Evolutionary conservation across 1,140 invertebrate species (phyloP), one percentile per base, ranked within the genome.

Genomic region (Pteromalus puparum): DNA sequence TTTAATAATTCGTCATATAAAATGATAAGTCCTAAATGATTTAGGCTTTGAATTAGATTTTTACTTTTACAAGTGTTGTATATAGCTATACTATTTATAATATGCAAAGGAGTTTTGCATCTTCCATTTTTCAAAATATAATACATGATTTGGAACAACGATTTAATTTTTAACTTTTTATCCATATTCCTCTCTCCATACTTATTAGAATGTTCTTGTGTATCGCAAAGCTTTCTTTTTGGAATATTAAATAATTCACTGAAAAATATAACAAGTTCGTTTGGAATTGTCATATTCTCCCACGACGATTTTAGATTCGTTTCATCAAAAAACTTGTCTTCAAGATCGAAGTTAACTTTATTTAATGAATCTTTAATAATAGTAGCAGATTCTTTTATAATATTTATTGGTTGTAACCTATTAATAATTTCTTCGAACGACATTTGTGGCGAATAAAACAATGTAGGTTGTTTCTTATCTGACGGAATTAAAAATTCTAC

Each of bases 1-100:
- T 84, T 73, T 73, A 83, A 24, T 1, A 87, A 42, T 70, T 84
- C 84, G 21, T 83, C 73, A 67, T 86, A 86, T 24, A 81, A 85
- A 61, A 85, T 82, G 42, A 79, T 79, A 9, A 85, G 2, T 10
- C 84, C 86, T 2, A 76, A 24, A 28, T 72, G 84, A 83, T 83
- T 83, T 12, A 85, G 26, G 21, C 53, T 85, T 61, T 74, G 76
- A n/a, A 85, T 78, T 5, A 82, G 34, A 53, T 46, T 34, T 53
- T 38, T 67, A 68, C 83, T 85, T 79, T 70, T 85, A 34, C 70
- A 77, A 26, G 53, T 61, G 3, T 24, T 34, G 38, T 86, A 79
- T 6, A 86, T 72, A n/a, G 79, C 28, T 48, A 81, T 38, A 6
- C 85, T 81, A 18, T 75, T 80, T 34, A 80, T 83, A 10, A 83